Evolutionary conservation across 2,797 vertebrate species (phyloP).

Genomic region (Pseudochromis fuscus): DNA sequence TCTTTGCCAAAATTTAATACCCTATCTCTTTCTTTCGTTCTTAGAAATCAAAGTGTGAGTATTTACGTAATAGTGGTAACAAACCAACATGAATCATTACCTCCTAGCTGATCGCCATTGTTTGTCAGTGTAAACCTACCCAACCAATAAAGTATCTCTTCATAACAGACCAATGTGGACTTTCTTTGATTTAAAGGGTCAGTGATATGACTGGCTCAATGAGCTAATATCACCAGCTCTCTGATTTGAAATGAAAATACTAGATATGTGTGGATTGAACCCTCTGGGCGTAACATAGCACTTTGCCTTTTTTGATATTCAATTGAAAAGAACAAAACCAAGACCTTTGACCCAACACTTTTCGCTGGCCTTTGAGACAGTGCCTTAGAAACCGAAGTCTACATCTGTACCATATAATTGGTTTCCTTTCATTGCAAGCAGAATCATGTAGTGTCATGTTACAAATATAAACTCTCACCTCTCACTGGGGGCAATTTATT

Average conservation of each 20-base stretch:
- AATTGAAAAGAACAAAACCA: neutral
- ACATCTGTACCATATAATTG: neutral
- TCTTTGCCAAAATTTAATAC: too few relatives aligned
- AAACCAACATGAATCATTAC: too few relatives aligned
- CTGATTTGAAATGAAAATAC: neutral
- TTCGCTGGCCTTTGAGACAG: neutral
- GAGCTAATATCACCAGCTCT: too few relatives aligned
- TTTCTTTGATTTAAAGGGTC: too few relatives aligned
- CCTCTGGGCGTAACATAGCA: neutral
- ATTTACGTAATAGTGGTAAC: too few relatives aligned
- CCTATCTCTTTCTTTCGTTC: too few relatives aligned
- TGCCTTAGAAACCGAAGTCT: neutral
- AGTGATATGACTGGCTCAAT: too few relatives aligned
- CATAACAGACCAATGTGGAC: too few relatives aligned
- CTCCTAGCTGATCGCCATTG: too few relatives aligned
- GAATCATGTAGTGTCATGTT: slow-evolving; percentile 24
- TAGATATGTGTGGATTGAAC: neutral
- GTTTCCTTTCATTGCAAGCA: slow-evolving; percentile 5
- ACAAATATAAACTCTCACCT: slow-evolving; percentile 46
- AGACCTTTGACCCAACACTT: neutral
- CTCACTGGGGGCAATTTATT: slow-evolving; percentile 18
- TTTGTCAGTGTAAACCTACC: too few relatives aligned
- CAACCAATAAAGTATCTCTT: too few relatives aligned
- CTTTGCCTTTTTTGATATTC: neutral
- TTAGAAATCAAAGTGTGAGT: too few relatives aligned